Conservation (phyloP, 2,113 vertebrate genomes). For the Oxygymnocypris stewartii region DNA sequence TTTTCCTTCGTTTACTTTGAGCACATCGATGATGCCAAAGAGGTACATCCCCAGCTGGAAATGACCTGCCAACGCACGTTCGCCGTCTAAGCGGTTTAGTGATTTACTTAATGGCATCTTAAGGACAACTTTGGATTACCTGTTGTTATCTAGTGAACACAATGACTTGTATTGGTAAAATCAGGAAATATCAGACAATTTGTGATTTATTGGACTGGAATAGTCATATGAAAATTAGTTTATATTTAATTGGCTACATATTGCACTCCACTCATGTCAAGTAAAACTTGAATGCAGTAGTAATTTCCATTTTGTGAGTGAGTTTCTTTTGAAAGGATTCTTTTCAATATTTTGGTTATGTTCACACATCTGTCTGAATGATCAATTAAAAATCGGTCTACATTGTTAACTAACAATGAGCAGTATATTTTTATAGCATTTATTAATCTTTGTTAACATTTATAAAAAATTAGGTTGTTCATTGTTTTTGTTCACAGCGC, state of each 20-base stretch:
- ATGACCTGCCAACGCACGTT: not conserved
- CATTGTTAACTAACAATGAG: too few species aligned
- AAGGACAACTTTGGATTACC: not conserved
- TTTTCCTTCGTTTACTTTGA: conserved; percentile 95
- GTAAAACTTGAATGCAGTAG: not conserved
- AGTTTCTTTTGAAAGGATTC: not conserved
- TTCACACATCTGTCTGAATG: not conserved
- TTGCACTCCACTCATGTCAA: not conserved
- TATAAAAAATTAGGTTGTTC: not conserved
- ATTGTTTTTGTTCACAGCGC: not conserved
- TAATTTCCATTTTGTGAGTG: not conserved
- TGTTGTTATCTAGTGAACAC: not conserved
- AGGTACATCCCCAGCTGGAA: conserved; percentile 74
- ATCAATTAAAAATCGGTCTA: too few species aligned
- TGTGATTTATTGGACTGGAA: not conserved
- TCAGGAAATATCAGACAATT: not conserved
- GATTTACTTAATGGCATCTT: not conserved
- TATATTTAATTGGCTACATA: not conserved
- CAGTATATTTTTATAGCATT: too few species aligned
- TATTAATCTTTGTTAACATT: too few species aligned
- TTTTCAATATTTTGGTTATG: not conserved
- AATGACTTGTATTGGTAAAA: not conserved
- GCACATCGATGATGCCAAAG: conserved; percentile 90
- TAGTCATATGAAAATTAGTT: not conserved
- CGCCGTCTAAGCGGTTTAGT: not conserved